These are phyloP conservation scores for Mystacornis crossleyi DNA, from an alignment of 2,113 vertebrate genomes.

Conservation along the genomic window DNA sequence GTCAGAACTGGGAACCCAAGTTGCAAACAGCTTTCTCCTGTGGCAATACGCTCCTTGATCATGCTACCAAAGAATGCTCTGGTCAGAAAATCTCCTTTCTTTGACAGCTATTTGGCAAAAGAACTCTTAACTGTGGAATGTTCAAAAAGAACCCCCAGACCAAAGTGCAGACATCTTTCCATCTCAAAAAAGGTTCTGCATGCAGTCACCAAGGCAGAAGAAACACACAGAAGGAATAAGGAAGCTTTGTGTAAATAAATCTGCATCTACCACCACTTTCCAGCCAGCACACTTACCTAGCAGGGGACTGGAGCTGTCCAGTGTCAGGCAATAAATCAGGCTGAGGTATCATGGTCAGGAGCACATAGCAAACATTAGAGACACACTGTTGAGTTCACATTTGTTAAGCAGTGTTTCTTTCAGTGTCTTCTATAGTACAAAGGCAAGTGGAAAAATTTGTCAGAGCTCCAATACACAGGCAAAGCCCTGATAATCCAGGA, in stretches of 20 bases:
- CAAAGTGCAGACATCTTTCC: not conserved
- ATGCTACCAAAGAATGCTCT: not conserved
- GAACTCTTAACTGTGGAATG: not conserved
- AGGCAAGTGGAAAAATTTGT: not conserved
- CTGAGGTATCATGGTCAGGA: not conserved
- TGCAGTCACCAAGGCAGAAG: not conserved
- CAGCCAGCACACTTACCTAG: not conserved
- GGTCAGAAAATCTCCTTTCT: not conserved
- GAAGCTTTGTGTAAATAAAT: not conserved
- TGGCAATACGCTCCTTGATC: not conserved
- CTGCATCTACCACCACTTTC: not conserved
- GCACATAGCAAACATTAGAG: not conserved
- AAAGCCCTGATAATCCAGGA: conserved; percentile 40
- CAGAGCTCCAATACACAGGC: not conserved
- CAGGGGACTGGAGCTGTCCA: not conserved
- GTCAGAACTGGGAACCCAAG: not conserved
- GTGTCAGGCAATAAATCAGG: not conserved
- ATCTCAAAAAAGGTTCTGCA: not conserved
- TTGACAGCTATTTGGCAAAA: not conserved
- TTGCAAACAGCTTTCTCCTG: not conserved
- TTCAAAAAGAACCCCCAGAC: not conserved
- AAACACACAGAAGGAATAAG: not conserved
- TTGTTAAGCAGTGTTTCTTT: not conserved
- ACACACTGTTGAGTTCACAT: not conserved
- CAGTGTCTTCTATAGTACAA: not conserved